Conservation (phyloP, 2,888 invertebrate species). For the Gandaritis pyraliata region DNA sequence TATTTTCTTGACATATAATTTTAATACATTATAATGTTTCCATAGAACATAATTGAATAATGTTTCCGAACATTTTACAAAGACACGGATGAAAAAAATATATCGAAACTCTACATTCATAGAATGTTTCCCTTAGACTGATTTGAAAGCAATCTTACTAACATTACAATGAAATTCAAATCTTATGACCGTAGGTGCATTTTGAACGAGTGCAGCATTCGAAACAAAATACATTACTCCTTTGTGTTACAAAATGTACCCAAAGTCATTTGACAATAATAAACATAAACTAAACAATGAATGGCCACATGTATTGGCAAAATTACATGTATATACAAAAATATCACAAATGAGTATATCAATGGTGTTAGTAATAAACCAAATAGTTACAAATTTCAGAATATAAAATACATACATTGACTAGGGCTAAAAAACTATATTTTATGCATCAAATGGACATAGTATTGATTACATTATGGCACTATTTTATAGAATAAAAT, state of each 20-base stretch:
- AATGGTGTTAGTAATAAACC: constrained; percentile 51
- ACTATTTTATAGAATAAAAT: constrained; percentile 78
- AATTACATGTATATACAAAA: constrained; percentile 65
- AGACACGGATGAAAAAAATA: constrained; percentile 42
- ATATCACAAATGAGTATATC: constrained; percentile 77
- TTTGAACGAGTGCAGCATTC: constrained; percentile 43
- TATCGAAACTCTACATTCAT: constrained; percentile 72
- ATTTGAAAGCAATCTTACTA: constrained; percentile 68
- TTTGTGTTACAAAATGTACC: constrained; percentile 45
- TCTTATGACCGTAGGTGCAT: constrained; percentile 54
- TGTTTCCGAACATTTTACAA: constrained; percentile 25
- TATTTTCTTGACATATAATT: constrained; percentile 26
- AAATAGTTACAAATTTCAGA: constrained; percentile 41
- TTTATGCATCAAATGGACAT: constrained; percentile 51
- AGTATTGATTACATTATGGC: constrained; percentile 64
- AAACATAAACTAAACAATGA: constrained; percentile 49
- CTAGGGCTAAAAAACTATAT: constrained; percentile 65
- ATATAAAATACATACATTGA: constrained; percentile 62
- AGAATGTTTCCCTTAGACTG: constrained; percentile 80
- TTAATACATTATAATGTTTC: constrained; percentile 12
- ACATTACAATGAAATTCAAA: constrained; percentile 59
- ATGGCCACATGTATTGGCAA: constrained; percentile 77
- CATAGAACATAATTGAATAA: constrained; percentile 2
- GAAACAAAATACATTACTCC: constrained; percentile 1
- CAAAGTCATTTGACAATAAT: constrained; percentile 42